Evolutionary conservation across 2,797 vertebrate species (phyloP).

Genomic region (Cyclura pinguis): DNA sequence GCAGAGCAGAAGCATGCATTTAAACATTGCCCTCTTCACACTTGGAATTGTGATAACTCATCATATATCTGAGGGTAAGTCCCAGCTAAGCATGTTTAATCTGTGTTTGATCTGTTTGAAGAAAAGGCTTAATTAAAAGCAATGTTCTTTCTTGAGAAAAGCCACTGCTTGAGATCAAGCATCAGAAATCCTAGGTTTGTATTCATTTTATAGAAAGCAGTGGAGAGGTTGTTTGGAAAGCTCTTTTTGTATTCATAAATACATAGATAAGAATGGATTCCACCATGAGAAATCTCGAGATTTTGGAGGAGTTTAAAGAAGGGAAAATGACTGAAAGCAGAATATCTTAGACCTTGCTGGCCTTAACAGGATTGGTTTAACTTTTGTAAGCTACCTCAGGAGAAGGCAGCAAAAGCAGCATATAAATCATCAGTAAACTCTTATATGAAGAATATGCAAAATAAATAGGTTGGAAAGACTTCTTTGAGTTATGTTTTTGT

Average conservation of each 20-base stretch:
- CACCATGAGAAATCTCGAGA: neutral
- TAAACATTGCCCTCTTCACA: constrained; percentile 34
- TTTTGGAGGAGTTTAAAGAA: constrained; percentile 33
- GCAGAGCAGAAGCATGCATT: constrained; percentile 56
- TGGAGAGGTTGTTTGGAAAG: constrained; percentile 3
- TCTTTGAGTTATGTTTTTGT: neutral
- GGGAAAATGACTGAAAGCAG: neutral
- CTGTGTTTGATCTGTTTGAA: constrained; percentile 8
- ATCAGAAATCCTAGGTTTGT: neutral
- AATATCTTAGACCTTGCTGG: neutral
- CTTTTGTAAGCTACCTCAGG: too few relatives aligned
- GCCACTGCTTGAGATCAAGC: neutral
- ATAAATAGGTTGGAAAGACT: neutral
- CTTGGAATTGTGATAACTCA: constrained; percentile 30
- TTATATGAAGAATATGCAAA: neutral
- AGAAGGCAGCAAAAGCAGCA: too few relatives aligned
- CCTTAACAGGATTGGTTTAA: too few relatives aligned
- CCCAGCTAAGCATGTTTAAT: constrained; percentile 11
- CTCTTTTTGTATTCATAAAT: neutral
- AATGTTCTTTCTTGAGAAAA: neutral
- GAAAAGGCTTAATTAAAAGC: neutral
- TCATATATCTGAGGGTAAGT: constrained; percentile 70
- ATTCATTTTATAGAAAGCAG: constrained; percentile 6
- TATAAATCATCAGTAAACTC: too few relatives aligned
- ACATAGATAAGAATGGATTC: neutral